These are phyloP conservation scores for Bovichtus diacanthus DNA, from an alignment of 2,797 vertebrate genomes.

Conservation along the genomic window DNA sequence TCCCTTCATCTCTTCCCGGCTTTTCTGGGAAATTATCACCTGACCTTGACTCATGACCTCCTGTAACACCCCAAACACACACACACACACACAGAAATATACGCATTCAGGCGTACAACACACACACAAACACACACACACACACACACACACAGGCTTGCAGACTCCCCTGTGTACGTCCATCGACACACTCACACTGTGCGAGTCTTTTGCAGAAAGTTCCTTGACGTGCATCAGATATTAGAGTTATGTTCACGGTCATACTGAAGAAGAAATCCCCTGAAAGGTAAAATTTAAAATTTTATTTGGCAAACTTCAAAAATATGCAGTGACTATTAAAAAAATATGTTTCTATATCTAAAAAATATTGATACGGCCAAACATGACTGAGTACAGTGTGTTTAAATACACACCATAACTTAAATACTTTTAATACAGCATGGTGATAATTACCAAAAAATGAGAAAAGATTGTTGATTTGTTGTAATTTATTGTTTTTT, in stretches of 20 bases:
- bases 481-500: not conserved
- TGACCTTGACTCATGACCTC: conserved; percentile 77
- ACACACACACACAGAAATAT: conserved; percentile 13
- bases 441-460: not conserved
- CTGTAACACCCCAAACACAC: conserved; percentile 21
- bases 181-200: not conserved
- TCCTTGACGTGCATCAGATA: not conserved
- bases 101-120: not conserved
- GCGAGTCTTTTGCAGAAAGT: not conserved
- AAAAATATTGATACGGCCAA: too few species aligned
- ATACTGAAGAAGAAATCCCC: not conserved
- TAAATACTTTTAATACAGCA: not conserved
- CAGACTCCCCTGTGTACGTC: not conserved
- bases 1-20: conserved; percentile 40
- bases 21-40: conserved; percentile 72
- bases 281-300: not conserved
- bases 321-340: not conserved
- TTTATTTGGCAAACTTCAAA: not conserved
- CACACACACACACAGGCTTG: not conserved
- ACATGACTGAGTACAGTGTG: not conserved
- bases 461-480: not conserved
- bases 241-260: not conserved
- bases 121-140: conserved; percentile 3
- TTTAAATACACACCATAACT: not conserved
- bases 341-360: not conserved